A percentile compares a stretch with the other conserved stretches of the same genome.
Evolutionary conservation across 2,113 vertebrate genomes (phyloP).

Genomic region (Chrysemys picta): DNA sequence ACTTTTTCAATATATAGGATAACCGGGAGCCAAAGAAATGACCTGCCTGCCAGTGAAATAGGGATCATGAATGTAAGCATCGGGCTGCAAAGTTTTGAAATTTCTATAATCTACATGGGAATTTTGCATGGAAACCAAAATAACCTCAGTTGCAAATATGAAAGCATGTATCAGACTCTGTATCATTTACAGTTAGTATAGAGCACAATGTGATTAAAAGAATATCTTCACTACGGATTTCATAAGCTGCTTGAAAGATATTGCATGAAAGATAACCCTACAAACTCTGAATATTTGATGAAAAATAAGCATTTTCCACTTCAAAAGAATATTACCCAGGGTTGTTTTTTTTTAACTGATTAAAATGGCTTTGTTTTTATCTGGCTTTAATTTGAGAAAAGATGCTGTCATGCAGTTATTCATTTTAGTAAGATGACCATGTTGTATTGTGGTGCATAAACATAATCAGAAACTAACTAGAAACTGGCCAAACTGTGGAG

Average conservation of each 20-base stretch:
- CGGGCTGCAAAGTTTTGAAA: background rate
- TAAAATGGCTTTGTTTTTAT: background rate
- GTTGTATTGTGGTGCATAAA: background rate
- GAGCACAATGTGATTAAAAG: background rate
- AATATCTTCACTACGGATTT: background rate
- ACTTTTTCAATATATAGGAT: fast-evolving
- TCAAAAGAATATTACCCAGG: background rate
- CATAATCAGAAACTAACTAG: background rate
- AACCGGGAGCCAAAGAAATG: background rate
- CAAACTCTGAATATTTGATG: background rate
- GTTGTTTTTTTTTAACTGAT: background rate
- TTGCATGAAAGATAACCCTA: background rate
- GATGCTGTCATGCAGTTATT: background rate
- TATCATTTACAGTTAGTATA: background rate
- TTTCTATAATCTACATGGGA: background rate
- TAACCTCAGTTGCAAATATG: background rate
- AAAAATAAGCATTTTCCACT: fast-evolving
- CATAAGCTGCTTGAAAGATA: background rate
- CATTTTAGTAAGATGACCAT: background rate
- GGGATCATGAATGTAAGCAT: fast-evolving
- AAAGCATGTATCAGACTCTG: background rate
- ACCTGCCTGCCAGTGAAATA: background rate
- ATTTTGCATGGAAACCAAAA: background rate
- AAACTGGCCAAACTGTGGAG: background rate
- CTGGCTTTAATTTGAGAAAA: background rate